Percentiles rank a stretch among this genome's conserved stretches.
phyloP scores from a whole-genome alignment of 1,140 invertebrate genomes.

The Thrips palmi region DNA sequence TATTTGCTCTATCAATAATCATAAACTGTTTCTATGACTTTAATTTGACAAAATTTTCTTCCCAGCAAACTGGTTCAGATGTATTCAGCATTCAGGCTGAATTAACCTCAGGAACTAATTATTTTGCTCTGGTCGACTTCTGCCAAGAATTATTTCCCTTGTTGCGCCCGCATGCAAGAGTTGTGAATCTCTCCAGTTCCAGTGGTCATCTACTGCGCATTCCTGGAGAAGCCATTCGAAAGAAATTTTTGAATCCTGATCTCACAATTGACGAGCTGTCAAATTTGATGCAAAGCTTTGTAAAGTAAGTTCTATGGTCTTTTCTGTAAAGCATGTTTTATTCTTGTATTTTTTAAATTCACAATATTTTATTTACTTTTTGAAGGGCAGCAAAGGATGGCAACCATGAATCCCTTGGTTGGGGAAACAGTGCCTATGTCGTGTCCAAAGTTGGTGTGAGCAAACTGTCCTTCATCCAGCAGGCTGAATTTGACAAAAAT shows the following conservation, averaged over 20 bases:
- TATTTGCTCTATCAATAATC: too few species aligned
- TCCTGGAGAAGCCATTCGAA: constrained; percentile 29
- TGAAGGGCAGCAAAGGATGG: too few species aligned
- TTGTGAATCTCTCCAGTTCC: constrained; percentile 57
- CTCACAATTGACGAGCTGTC: constrained; percentile 35
- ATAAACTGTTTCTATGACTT: too few species aligned
- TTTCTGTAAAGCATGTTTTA: too few species aligned
- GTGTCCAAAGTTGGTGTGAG: constrained; percentile 53
- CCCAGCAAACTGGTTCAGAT: too few species aligned
- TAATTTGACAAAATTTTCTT: too few species aligned
- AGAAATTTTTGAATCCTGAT: constrained; percentile 28
- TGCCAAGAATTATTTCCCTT: constrained; percentile 50
- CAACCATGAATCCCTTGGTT: too few species aligned
- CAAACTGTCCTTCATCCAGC: constrained; percentile 43
- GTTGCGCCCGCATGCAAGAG: constrained; percentile 40
- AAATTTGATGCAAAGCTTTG: constrained; percentile 41
- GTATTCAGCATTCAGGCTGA: constrained; percentile 48
- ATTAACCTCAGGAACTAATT: constrained; percentile 47
- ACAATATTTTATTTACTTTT: too few species aligned
- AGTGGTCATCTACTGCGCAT: constrained; percentile 35
- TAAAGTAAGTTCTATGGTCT: constrained; percentile 37
- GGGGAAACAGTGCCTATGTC: constrained; percentile 41
- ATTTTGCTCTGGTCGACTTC: constrained; percentile 37
- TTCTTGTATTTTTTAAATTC: too few species aligned
- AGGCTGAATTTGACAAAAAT: constrained; percentile 28